A percentile compares a stretch with the other conserved stretches of the same genome.
These are phyloP conservation scores for Casuarius casuarius DNA, from an alignment of 2,113 vertebrate species.

Conservation along the genomic window DNA sequence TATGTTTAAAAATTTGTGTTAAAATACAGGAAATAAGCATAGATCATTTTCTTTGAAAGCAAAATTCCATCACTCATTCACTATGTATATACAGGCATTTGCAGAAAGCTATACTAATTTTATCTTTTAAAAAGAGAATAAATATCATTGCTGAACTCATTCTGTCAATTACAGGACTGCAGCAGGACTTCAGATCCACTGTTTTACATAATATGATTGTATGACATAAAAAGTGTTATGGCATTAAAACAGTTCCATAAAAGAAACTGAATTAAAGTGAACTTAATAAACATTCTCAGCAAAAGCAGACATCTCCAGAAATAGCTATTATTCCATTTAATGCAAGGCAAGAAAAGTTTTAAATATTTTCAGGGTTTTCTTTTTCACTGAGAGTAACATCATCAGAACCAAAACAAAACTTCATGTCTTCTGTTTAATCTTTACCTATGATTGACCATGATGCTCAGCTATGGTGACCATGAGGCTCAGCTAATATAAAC, in stretches of 20 bases:
- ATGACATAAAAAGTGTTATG: neutral
- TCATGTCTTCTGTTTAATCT: neutral
- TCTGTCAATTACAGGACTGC: neutral
- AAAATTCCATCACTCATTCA: neutral
- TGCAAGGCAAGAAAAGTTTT: neutral
- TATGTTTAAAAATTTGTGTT: neutral
- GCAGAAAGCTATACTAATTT: neutral
- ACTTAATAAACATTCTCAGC: neutral
- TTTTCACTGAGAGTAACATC: neutral
- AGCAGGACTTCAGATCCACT: neutral
- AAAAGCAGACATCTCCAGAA: neutral
- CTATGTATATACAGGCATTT: neutral
- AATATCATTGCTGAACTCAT: slow-evolving; percentile 16
- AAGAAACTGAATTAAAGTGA: neutral
- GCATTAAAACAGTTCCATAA: neutral
- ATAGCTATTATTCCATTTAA: neutral
- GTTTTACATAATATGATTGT: neutral
- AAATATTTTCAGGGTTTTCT: neutral
- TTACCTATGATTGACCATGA: neutral
- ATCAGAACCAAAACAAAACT: neutral
- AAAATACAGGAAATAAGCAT: neutral
- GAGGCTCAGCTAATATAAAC: neutral
- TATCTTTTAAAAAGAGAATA: neutral
- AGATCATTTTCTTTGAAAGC: neutral
- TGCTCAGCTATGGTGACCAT: neutral